Evolutionary conservation across 2,888 invertebrate species (phyloP).

Genomic region (Linnaemya tessellans): DNA sequence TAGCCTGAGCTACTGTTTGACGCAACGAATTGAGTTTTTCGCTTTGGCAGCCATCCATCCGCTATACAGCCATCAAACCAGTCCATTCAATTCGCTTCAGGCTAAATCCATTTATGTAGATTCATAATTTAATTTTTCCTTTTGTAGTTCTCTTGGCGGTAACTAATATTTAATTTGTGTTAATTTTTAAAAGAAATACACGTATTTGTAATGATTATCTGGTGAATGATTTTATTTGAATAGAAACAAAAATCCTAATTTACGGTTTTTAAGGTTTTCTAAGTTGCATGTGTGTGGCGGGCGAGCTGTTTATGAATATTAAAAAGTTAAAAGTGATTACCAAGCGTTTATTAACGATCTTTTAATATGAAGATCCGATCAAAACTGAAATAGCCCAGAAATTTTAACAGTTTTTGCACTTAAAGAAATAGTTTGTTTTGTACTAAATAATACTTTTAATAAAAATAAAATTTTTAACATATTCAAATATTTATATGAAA

Average conservation of each 20-base stretch:
- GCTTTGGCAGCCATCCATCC: conserved; percentile 22
- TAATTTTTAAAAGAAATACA: background rate
- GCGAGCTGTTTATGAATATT: conserved; percentile 18
- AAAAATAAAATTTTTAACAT: too few species aligned
- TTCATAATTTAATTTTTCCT: background rate
- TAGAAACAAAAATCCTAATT: conserved; percentile 8
- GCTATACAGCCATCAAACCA: conserved; percentile 5
- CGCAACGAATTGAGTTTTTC: conserved; percentile 66
- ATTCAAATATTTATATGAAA: too few species aligned
- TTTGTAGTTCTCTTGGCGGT: conserved; percentile 11
- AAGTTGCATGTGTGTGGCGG: conserved; percentile 13
- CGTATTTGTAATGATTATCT: conserved; percentile 1
- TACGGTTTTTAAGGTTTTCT: conserved; percentile 11
- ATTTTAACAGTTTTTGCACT: background rate
- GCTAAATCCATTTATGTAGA: conserved; percentile 51
- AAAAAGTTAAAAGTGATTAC: background rate
- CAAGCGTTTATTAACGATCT: background rate
- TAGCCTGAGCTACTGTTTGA: conserved; percentile 73
- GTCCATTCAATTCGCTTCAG: conserved; percentile 33
- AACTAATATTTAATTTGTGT: conserved; percentile 7
- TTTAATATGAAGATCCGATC: background rate
- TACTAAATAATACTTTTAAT: background rate
- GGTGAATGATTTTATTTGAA: conserved; percentile 47
- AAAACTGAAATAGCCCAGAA: background rate
- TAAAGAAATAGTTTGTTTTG: background rate